A percentile compares a stretch with the other conserved stretches of the same genome.
phyloP scores from a whole-genome alignment of 2,113 vertebrate species.

The Centropristis striata region DNA sequence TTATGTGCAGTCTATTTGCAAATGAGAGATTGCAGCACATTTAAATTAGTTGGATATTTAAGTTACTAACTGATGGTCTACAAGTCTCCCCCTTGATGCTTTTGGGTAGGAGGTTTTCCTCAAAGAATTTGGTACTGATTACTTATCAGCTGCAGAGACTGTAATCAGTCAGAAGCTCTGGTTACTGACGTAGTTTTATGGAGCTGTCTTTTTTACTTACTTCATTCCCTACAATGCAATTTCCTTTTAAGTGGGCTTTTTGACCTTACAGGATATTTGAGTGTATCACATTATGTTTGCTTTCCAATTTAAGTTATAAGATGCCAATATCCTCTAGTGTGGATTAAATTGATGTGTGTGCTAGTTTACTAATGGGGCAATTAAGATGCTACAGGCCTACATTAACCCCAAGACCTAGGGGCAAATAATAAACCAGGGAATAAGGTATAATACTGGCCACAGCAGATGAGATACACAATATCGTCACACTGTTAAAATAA shows the following conservation, averaged over 20 bases:
- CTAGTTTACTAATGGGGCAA: background rate
- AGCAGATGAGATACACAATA: background rate
- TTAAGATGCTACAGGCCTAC: constrained; percentile 3
- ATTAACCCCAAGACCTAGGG: background rate
- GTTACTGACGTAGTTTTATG: background rate
- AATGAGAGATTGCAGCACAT: background rate
- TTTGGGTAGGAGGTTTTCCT: background rate
- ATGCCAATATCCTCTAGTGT: background rate
- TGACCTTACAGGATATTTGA: background rate
- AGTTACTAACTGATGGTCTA: background rate
- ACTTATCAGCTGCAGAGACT: background rate
- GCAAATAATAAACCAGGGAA: too few relatives aligned
- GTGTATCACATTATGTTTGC: background rate
- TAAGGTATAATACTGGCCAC: background rate
- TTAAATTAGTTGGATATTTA: background rate
- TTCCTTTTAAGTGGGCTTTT: background rate
- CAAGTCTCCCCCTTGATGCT: background rate
- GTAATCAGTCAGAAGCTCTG: constrained; percentile 13
- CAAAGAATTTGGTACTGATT: constrained; percentile 17
- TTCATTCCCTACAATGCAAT: background rate
- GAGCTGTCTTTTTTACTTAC: too few relatives aligned
- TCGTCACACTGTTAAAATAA: background rate
- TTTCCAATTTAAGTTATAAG: background rate
- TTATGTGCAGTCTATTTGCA: background rate
- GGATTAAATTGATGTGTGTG: background rate